Conservation (phyloP, 1,140 invertebrate species). For the Aphidius ervi region DNA sequence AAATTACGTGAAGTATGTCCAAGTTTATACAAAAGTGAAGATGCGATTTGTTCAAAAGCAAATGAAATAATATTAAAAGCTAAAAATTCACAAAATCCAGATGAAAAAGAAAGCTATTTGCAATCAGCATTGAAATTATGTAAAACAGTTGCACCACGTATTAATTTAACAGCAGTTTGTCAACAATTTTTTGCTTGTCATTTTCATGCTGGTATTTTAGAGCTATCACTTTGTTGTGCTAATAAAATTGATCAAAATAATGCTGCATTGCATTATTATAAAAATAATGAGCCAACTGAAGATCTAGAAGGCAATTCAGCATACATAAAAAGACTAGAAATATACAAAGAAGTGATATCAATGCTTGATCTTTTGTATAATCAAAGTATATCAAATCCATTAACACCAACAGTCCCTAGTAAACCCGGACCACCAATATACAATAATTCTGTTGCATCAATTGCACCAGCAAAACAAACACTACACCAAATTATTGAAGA, state of each 20-base stretch:
- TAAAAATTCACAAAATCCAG: constrained; percentile 62
- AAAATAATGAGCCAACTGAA: constrained; percentile 73
- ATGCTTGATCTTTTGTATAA: constrained; percentile 77
- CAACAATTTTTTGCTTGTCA: constrained; percentile 71
- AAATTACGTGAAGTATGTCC: constrained; percentile 90
- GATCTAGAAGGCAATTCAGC: constrained; percentile 73
- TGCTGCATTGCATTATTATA: constrained; percentile 84
- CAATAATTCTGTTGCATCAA: constrained; percentile 34
- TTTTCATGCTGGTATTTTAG: constrained; percentile 84
- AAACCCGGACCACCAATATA: constrained; percentile 40
- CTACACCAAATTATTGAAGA: constrained; percentile 51
- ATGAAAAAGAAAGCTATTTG: constrained; percentile 70
- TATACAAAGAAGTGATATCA: constrained; percentile 81
- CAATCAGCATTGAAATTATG: constrained; percentile 76
- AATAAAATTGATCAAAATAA: constrained; percentile 83
- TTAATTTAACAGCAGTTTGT: constrained; percentile 76
- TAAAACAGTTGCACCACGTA: constrained; percentile 75
- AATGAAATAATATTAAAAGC: constrained; percentile 84
- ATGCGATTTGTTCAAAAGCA: constrained; percentile 90
- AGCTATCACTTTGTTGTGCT: constrained; percentile 80
- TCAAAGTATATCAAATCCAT: constrained; percentile 57
- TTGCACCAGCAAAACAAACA: constrained; percentile 45
- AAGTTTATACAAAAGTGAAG: constrained; percentile 89
- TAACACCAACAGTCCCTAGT: constrained; percentile 46
- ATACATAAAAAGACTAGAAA: constrained; percentile 75